These are phyloP conservation scores for Philotrypesis tridentata DNA, from an alignment of 1,140 invertebrate genomes.

Conservation along the genomic window DNA sequence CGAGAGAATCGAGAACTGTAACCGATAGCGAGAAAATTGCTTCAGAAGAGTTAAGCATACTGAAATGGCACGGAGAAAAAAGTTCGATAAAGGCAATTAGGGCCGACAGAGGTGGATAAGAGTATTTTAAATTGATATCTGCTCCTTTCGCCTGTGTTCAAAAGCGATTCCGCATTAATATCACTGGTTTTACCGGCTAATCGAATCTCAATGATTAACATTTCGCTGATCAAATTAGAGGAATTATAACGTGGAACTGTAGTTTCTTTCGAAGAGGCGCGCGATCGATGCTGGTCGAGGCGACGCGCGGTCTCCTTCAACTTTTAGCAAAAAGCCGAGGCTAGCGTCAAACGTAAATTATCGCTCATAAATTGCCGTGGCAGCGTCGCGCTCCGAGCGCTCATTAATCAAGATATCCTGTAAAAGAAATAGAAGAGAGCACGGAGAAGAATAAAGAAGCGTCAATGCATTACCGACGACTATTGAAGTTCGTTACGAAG, in stretches of 20 bases:
- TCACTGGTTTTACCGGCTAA: background rate
- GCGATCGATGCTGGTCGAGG: background rate
- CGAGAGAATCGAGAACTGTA: constrained; percentile 6
- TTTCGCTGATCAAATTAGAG: background rate
- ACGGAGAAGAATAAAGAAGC: constrained; percentile 10
- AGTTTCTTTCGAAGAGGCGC: background rate
- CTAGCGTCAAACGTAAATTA: constrained; percentile 18
- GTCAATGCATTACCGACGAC: constrained; percentile 46
- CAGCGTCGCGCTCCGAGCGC: background rate
- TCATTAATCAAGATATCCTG: constrained; percentile 40
- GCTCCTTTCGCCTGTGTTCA: background rate
- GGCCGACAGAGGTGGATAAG: background rate
- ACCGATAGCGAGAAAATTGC: constrained; percentile 18
- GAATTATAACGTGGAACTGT: background rate
- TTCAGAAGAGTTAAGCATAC: background rate
- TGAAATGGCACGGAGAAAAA: constrained; percentile 28
- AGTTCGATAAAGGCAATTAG: constrained; percentile 11
- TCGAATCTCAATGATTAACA: background rate
- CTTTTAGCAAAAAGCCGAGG: background rate
- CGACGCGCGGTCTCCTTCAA: background rate
- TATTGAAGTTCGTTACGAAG: constrained; percentile 51
- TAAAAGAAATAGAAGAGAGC: background rate
- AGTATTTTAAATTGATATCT: background rate
- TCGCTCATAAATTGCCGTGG: constrained; percentile 28
- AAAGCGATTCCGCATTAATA: constrained; percentile 2